Percentiles rank a stretch among this genome's conserved stretches.
These are phyloP conservation scores for Heterotilapia buettikoferi DNA, from an alignment of 2,113 vertebrate genomes.

Conservation along the genomic window DNA sequence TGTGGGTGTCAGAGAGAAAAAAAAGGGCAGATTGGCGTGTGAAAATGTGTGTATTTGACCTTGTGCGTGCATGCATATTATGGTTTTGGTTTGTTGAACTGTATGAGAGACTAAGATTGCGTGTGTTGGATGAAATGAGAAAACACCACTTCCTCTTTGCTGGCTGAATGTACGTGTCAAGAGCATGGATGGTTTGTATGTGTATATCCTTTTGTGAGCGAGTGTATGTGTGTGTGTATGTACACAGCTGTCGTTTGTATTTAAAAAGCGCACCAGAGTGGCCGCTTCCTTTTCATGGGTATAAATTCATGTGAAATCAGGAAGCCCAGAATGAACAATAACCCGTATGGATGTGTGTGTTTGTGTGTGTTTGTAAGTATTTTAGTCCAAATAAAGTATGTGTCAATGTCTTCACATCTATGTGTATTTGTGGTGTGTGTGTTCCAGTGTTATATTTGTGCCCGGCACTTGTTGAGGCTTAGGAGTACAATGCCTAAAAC, in stretches of 20 bases:
- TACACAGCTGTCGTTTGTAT: constrained; percentile 53
- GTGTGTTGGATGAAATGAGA: constrained; percentile 52
- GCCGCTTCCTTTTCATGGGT: constrained; percentile 55
- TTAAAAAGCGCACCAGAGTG: constrained; percentile 24
- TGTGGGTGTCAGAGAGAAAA: constrained; percentile 4
- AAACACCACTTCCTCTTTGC: constrained; percentile 63
- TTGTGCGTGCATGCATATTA: constrained; percentile 22
- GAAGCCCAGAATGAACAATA: constrained; percentile 46
- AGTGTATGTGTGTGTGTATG: neutral
- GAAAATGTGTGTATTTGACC: constrained; percentile 37
- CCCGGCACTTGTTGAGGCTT: neutral
- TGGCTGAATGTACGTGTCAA: constrained; percentile 49
- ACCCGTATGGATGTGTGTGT: neutral
- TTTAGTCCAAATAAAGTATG: neutral
- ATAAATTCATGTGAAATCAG: constrained; percentile 26
- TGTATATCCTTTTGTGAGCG: constrained; percentile 9
- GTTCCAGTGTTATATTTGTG: neutral
- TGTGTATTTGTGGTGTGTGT: neutral
- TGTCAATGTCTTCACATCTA: neutral
- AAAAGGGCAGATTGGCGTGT: constrained; percentile 19
- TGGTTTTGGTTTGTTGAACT: constrained; percentile 38
- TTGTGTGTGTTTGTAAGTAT: neutral
- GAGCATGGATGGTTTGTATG: constrained; percentile 25
- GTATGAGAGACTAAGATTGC: constrained; percentile 42
- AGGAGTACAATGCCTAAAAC: neutral